These are phyloP conservation scores for Elymnias hypermnestra DNA, from an alignment of 1,140 invertebrate genomes.

Conservation along the genomic window DNA sequence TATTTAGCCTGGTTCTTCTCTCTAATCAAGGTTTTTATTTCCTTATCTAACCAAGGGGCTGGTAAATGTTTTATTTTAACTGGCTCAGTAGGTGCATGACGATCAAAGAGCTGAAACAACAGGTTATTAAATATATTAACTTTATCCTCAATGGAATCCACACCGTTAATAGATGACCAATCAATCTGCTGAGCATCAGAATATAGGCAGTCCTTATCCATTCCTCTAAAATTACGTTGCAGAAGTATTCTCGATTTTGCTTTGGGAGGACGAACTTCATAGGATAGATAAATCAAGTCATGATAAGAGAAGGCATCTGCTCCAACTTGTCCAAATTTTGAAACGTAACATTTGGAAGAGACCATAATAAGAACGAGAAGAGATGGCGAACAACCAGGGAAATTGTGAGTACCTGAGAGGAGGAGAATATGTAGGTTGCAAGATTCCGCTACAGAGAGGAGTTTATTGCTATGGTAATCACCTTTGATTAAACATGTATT, in stretches of 20 bases:
- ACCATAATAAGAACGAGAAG: background rate
- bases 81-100: no score
- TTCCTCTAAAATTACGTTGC: slow-evolving; percentile 3
- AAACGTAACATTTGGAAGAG: background rate
- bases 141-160: background rate
- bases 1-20: background rate
- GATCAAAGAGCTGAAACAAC: background rate
- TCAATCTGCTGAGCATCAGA: background rate
- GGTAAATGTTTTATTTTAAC: no score
- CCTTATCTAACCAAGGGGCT: background rate
- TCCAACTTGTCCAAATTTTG: background rate
- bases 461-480: background rate
- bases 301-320: background rate
- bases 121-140: slow-evolving; percentile 2
- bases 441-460: background rate
- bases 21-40: background rate
- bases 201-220: background rate
- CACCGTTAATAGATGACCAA: background rate
- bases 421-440: background rate
- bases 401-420: background rate
- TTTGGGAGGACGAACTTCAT: background rate
- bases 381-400: background rate
- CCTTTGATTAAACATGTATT: background rate
- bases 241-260: slow-evolving; percentile 7
- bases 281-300: background rate